Evolutionary conservation across 2,797 vertebrate species (phyloP).

Genomic region (Ciconia nigra): DNA sequence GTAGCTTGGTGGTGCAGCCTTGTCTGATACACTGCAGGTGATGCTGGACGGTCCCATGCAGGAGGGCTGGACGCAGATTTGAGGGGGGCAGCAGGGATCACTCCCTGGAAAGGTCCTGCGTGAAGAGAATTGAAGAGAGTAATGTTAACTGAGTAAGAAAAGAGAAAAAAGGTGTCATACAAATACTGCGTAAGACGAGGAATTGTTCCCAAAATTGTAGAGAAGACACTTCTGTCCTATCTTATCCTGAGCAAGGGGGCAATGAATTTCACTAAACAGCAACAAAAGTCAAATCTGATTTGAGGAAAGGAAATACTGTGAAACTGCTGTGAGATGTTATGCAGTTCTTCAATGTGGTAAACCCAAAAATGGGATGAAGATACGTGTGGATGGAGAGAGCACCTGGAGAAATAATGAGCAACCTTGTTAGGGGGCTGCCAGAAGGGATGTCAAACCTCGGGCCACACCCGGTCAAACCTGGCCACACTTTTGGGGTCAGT

Average conservation of each 20-base stretch:
- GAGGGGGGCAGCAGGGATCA: not conserved
- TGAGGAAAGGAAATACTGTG: not conserved
- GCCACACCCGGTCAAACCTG: not conserved
- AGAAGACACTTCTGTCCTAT: not conserved
- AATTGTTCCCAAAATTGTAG: not conserved
- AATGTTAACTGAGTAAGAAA: not conserved
- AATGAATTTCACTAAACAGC: not conserved
- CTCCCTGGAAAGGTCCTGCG: not conserved
- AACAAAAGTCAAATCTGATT: not conserved
- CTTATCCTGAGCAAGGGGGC: not conserved
- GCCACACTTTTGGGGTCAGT: not conserved
- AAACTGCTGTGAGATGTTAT: not conserved
- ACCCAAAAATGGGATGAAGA: not conserved
- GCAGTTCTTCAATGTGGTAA: not conserved
- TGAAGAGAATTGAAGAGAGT: not conserved
- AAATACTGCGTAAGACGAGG: not conserved
- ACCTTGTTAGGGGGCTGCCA: not conserved
- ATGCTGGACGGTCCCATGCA: not conserved
- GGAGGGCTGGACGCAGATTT: not conserved
- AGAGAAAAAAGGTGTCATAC: not conserved
- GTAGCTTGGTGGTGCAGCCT: not conserved
- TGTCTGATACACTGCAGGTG: fast-evolving
- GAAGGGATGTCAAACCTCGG: not conserved
- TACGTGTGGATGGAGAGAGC: not conserved
- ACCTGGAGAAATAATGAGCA: not conserved